phyloP scores from a whole-genome alignment of 2,113 vertebrate genomes.

The Puma concolor region DNA sequence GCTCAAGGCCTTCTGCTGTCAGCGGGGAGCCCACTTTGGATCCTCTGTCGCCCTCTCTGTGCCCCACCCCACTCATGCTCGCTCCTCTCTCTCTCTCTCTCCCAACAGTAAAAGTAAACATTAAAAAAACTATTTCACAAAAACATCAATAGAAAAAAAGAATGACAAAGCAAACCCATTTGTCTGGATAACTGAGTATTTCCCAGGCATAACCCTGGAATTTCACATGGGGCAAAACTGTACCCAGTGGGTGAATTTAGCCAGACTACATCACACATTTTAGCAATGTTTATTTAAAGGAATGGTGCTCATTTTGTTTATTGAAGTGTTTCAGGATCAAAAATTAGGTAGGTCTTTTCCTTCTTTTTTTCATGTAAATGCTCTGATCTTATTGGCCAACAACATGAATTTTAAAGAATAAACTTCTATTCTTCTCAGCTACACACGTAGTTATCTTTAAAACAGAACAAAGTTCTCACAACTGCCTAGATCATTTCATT shows the following conservation, averaged over 20 bases:
- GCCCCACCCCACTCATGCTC: neutral
- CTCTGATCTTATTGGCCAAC: neutral
- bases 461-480: conserved; percentile 4
- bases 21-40: neutral
- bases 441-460: neutral
- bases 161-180: neutral
- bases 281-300: conserved; percentile 30
- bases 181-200: conserved; percentile 58
- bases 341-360: neutral
- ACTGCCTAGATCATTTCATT: neutral
- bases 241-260: conserved; percentile 42
- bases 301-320: neutral
- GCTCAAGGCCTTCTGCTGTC: neutral
- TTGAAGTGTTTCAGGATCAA: neutral
- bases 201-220: conserved; percentile 26
- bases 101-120: neutral
- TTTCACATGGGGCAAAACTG: neutral
- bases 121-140: neutral
- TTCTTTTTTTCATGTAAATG: neutral
- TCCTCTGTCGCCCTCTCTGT: neutral
- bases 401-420: conserved; percentile 35
- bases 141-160: neutral
- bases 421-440: neutral
- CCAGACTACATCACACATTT: neutral
- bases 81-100: neutral